Base-by-base conservation (phyloP, 1,140 invertebrate species). In the Gerris buenoi region DNA sequence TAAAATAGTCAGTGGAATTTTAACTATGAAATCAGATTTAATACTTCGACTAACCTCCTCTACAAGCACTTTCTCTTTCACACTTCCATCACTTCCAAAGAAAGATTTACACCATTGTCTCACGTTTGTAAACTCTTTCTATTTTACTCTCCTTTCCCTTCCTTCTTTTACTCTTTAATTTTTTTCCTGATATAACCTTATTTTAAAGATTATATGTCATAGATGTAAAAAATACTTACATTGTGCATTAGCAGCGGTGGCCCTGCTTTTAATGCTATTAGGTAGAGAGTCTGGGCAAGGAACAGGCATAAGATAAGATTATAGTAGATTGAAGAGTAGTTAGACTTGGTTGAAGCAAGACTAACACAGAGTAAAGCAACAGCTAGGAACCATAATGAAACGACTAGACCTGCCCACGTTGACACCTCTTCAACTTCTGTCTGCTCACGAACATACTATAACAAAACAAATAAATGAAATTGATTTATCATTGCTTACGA, bases 281-380 rank as follows among this genome's bases (percentile, higher is more conserved):
- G 80, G 75, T 94, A 97, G 0, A 97, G 77, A 5, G 93, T 75
- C 74, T 96, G 87, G 0, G 88, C 86, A 61, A 92, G 77, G 74
- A 97, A 89, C 1, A 97, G 85, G 72, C 89, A 93, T 46, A 95
- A 83, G 0, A 95, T 86, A 0, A 97, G 81, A 78, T 97, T 95
- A 73, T 94, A 93, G 74, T 95, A 90, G 65, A 97, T 97, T 27
- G 88, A 91, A 76, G 96, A 97, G 2, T 91, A 91, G 74, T 97
- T 97, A 1, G 93, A 95, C 70, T 89, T 84, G 88, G 88, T 23
- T 91, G 84, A 68, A 95, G 85, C 25, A 90, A 77, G 22, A 86
- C 87, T 65, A 18, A 92, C 74, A 2, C 89, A 88, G 1, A 89
- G 73, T 68, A 90, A 82, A 0, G 89, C 86, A 27, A 82, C 79